Percentiles rank a stretch among this genome's conserved stretches.
These are phyloP conservation scores for Willisornis vidua DNA, from an alignment of 2,113 vertebrate species.

Conservation along the genomic window DNA sequence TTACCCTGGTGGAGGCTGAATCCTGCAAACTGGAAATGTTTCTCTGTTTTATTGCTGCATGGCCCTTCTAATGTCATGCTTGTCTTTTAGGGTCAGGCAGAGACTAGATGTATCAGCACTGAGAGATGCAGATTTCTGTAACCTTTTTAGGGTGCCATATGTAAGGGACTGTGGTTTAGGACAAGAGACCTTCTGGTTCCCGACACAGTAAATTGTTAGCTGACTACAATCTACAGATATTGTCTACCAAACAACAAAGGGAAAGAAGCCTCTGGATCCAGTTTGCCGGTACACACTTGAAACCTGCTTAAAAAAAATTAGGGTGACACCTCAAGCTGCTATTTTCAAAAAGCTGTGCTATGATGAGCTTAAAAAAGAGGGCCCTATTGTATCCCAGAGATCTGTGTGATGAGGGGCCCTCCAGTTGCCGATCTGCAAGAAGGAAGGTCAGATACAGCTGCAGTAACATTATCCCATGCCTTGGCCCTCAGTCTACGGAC, in stretches of 20 bases:
- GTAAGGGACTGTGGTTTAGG: slow-evolving; percentile 4
- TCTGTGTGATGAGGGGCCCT: slow-evolving; percentile 25
- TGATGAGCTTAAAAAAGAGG: slow-evolving; percentile 40
- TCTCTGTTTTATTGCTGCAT: slow-evolving; percentile 60
- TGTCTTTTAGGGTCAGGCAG: slow-evolving; percentile 53
- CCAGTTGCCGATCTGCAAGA: not conserved
- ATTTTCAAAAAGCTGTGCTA: slow-evolving; percentile 35
- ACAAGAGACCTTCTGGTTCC: slow-evolving; percentile 32
- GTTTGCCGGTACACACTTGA: slow-evolving; percentile 43
- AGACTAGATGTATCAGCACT: slow-evolving; percentile 1
- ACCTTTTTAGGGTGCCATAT: not conserved
- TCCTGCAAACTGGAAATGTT: slow-evolving; percentile 38
- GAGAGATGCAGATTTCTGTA: not conserved
- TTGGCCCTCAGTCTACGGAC: not conserved
- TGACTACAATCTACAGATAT: not conserved
- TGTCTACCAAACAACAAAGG: not conserved
- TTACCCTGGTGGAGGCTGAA: slow-evolving; percentile 42
- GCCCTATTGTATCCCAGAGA: slow-evolving; percentile 36
- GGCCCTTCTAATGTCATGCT: slow-evolving; percentile 41
- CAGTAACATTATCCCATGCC: slow-evolving; percentile 35
- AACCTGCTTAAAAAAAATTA: slow-evolving; percentile 26
- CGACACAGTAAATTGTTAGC: not conserved
- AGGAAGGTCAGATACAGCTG: slow-evolving; percentile 50
- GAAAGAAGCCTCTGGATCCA: slow-evolving; percentile 13
- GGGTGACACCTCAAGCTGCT: slow-evolving; percentile 48